Evolutionary conservation across 1,140 invertebrate species (phyloP), one percentile per base, ranked within the genome.

Genomic region (Orussus abietinus): DNA sequence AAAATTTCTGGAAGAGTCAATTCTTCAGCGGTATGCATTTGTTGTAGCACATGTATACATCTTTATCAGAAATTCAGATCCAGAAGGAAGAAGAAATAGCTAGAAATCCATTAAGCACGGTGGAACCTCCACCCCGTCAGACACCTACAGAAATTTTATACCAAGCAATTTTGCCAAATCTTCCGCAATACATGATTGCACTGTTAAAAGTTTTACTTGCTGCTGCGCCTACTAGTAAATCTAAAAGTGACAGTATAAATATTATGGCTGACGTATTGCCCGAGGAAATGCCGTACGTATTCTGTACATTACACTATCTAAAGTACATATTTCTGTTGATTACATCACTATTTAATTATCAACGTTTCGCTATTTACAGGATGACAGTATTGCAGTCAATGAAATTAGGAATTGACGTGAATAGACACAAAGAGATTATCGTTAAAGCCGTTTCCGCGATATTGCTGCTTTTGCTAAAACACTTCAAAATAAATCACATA

Each of bases 401-500:
- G 75, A 96, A 96, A 75, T 74, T 99, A 9, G 92, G 92, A 15
- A 90, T 97, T 50, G 97, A 99, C 77, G 91, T 98, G 4, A 96
- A 96, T 64, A 80, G 97, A 20, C 97, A 99, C 65, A 99, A 99
- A 65, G 95, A 99, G 78, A 95, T 99, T 26, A 94, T 99, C 49
- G 93, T 98, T 0, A 99, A 99, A 78, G 89, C 95, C 7, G 90
- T 98, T 1, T 97, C 95, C 25, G 93, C 88, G 3, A 92, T 98
- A 44, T 76, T 99, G 29, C 69, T 99, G 33, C 72, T 99, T 6
- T 77, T 99, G 22, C 74, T 99, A 30, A 99, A 99, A 71, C 96
- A 98, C 75, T 95, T 99, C 52, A 98, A 99, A 77, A 76, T 98
- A n/a, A 99, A 98, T 76, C 96, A 99, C 70, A 80, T 98, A 9